Conservation (phyloP, 2,113 vertebrate species). For the Pseudorectes ferrugineus region DNA sequence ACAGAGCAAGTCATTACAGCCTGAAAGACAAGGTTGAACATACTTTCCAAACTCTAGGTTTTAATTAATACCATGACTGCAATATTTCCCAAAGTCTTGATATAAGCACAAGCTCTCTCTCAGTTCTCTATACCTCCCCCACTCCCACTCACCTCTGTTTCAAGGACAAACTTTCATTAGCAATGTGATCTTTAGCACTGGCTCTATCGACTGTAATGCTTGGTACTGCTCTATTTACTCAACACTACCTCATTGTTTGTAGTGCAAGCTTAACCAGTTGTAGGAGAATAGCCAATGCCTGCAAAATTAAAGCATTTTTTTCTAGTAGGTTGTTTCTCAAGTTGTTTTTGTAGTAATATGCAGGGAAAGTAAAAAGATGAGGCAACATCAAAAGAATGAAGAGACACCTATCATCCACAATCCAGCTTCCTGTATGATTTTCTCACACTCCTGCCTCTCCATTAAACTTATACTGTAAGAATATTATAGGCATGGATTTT, state of each 20-base stretch:
- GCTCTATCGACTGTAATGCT: conserved; percentile 63
- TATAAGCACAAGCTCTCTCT: not conserved
- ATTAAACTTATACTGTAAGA: not conserved
- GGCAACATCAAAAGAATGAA: not conserved
- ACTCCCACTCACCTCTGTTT: conserved; percentile 1
- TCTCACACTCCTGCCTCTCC: not conserved
- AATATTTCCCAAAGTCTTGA: not conserved
- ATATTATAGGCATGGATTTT: not conserved
- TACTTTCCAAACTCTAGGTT: not conserved
- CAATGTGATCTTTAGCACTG: conserved; percentile 80
- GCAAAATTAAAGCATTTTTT: not conserved
- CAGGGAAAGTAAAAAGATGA: not conserved
- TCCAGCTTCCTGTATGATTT: not conserved
- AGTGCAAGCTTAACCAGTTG: conserved; percentile 40
- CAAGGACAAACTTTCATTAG: conserved; percentile 66
- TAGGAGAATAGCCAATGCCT: not conserved
- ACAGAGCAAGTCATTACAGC: not conserved
- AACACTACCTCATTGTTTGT: conserved; percentile 69
- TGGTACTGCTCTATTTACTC: conserved; percentile 58
- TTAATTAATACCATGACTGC: not conserved
- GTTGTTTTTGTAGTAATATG: not conserved
- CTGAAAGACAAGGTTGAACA: conserved; percentile 14
- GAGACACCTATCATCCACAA: not conserved
- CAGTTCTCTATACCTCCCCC: not conserved
- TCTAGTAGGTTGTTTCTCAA: not conserved